Evolutionary conservation across 2,888 invertebrate genomes (phyloP).

Genomic region (Tolmerus cingulatus): DNA sequence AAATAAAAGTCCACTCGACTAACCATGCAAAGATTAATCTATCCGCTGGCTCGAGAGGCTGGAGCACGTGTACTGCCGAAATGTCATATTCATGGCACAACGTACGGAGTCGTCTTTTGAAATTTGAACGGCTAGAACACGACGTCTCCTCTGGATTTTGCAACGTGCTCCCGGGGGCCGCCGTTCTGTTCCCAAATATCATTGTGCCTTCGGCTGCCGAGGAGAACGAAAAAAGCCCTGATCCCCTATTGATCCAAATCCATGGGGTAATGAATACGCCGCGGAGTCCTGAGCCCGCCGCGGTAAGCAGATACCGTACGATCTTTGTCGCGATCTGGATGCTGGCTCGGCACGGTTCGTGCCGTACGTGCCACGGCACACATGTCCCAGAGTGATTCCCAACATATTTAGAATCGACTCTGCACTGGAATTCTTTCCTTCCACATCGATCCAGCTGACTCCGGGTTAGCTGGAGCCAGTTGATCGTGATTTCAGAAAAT

Average conservation of each 20-base stretch:
- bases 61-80: neutral
- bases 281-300: neutral
- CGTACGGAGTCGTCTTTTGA: neutral
- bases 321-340: constrained; percentile 41
- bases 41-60: neutral
- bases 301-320: constrained; percentile 24
- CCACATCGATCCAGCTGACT: constrained; percentile 14
- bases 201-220: neutral
- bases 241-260: constrained; percentile 30
- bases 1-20: neutral
- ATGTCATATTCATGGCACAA: neutral
- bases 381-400: constrained; percentile 44
- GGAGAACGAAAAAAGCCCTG: neutral
- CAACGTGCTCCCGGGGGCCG: neutral
- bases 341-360: constrained; percentile 22
- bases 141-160: neutral
- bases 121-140: constrained; percentile 3
- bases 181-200: neutral
- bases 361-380: constrained; percentile 40
- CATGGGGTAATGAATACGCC: constrained; percentile 21
- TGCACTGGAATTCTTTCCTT: constrained; percentile 33
- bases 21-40: neutral
- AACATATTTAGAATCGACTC: constrained; percentile 34
- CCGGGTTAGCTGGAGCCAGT: neutral
- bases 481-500: constrained; percentile 46